Evolutionary conservation across 2,888 invertebrate species (phyloP).

Genomic region (Drosophila subsilvestris): DNA sequence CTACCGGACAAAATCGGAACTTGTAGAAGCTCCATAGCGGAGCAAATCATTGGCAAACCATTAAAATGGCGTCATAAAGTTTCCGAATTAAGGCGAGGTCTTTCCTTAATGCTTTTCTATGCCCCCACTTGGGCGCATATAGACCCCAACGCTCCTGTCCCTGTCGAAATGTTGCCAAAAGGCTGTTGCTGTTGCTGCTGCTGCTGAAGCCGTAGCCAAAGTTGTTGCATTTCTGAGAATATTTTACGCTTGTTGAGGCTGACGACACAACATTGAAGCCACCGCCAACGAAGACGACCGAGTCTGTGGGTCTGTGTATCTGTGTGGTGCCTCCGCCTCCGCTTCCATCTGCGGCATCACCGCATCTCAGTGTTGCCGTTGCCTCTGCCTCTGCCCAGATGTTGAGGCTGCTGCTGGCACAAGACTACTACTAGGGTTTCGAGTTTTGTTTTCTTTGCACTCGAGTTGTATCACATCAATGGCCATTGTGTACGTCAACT

Average conservation of each 20-base stretch:
- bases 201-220: slow-evolving; percentile 60
- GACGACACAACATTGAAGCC: slow-evolving; percentile 69
- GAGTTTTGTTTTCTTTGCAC: slow-evolving; percentile 80
- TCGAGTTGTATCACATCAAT: slow-evolving; percentile 78
- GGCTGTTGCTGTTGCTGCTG: slow-evolving; percentile 29
- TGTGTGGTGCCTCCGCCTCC: not conserved
- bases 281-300: slow-evolving; percentile 63
- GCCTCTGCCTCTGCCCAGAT: slow-evolving; percentile 28
- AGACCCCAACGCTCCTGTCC: slow-evolving; percentile 23
- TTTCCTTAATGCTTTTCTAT: not conserved
- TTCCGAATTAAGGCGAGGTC: no score
- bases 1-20: not conserved
- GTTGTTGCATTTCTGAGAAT: slow-evolving; percentile 78
- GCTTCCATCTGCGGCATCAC: not conserved
- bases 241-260: slow-evolving; percentile 73
- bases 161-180: slow-evolving; percentile 38
- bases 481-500: slow-evolving; percentile 81
- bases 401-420: slow-evolving; percentile 23
- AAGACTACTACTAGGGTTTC: slow-evolving; percentile 58
- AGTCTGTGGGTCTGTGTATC: slow-evolving; percentile 15
- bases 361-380: slow-evolving; percentile 1
- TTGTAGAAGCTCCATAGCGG: not conserved
- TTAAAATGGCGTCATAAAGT: not conserved
- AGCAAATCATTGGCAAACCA: not conserved
- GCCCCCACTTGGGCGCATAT: slow-evolving; percentile 32